Percentiles rank a stretch among this genome's conserved stretches.
Conservation (phyloP, 2,113 vertebrate species). For the Petrocephalus zakoni region DNA sequence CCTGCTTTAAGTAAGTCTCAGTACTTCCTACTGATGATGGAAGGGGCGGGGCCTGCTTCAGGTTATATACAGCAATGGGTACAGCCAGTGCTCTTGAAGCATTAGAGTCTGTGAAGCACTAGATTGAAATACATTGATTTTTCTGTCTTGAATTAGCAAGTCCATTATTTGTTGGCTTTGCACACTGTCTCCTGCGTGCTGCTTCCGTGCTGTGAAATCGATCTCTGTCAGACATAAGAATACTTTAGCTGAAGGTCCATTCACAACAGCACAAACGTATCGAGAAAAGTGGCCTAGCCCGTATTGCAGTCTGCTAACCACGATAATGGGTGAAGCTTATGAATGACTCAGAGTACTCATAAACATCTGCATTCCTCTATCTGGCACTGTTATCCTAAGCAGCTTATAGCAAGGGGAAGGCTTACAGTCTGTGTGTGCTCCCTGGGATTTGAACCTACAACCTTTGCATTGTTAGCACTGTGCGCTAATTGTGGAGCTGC, state of each 20-base stretch:
- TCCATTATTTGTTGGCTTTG: background rate
- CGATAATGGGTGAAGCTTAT: background rate
- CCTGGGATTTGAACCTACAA: background rate
- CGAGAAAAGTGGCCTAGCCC: background rate
- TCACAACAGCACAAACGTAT: background rate
- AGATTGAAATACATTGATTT: background rate
- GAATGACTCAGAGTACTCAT: background rate
- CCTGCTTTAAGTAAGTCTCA: conserved; percentile 58
- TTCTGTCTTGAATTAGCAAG: background rate
- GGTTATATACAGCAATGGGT: background rate
- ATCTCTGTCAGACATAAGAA: background rate
- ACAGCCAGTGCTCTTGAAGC: background rate
- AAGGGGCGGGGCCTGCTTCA: background rate
- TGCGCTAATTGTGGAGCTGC: background rate
- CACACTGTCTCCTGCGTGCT: background rate
- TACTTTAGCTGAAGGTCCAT: background rate
- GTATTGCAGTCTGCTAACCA: background rate
- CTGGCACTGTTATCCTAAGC: background rate
- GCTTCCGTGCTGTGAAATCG: background rate
- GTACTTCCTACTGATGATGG: background rate
- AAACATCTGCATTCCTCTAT: background rate
- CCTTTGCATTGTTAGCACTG: background rate
- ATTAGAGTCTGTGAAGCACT: background rate
- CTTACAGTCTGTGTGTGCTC: background rate
- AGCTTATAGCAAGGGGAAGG: background rate